Evolutionary conservation across 30 jellyfish, hydroid and myxozoan genomes (phyloP).

Genomic region (Phacellophora camtschatica): DNA sequence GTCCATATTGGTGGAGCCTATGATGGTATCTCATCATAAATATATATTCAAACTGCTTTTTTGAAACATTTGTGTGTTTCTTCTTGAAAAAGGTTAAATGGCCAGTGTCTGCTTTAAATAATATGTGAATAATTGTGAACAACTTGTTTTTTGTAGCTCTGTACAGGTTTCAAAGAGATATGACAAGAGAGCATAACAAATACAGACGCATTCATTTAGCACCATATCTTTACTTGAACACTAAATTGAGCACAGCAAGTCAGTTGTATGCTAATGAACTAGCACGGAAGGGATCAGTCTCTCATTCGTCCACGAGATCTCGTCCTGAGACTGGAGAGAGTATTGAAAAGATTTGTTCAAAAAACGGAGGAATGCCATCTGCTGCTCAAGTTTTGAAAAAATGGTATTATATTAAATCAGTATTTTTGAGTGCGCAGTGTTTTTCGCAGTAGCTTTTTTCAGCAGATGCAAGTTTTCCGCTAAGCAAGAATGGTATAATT

Average conservation of each 20-base stretch:
- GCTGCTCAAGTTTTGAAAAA: constrained; percentile 73
- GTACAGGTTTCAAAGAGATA: constrained; percentile 72
- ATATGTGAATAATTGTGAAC: too few species aligned
- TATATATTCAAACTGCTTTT: too few species aligned
- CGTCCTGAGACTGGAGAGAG: constrained; percentile 93
- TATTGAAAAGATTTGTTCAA: constrained; percentile 83
- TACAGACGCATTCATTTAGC: constrained; percentile 70
- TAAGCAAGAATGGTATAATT: too few species aligned
- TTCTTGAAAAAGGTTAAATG: too few species aligned
- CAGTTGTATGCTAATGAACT: constrained; percentile 85
- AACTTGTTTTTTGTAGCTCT: constrained; percentile 34
- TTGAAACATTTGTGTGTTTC: too few species aligned
- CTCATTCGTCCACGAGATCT: constrained; percentile 68
- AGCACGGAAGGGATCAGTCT: constrained; percentile 79
- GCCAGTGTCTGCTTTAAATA: too few species aligned
- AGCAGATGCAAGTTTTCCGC: too few species aligned
- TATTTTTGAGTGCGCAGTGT: too few species aligned
- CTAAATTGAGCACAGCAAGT: constrained; percentile 71
- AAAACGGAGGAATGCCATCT: constrained; percentile 83
- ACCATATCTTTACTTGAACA: constrained; percentile 50
- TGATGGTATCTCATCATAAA: too few species aligned
- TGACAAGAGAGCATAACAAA: constrained; percentile 81
- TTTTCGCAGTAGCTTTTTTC: too few species aligned
- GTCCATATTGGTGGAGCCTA: too few species aligned
- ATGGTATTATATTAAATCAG: constrained; percentile 81